A percentile compares a stretch with the other conserved stretches of the same genome.
Evolutionary conservation across 2,113 vertebrate genomes (phyloP).

Genomic region (Corythoichthys haematopterus): DNA sequence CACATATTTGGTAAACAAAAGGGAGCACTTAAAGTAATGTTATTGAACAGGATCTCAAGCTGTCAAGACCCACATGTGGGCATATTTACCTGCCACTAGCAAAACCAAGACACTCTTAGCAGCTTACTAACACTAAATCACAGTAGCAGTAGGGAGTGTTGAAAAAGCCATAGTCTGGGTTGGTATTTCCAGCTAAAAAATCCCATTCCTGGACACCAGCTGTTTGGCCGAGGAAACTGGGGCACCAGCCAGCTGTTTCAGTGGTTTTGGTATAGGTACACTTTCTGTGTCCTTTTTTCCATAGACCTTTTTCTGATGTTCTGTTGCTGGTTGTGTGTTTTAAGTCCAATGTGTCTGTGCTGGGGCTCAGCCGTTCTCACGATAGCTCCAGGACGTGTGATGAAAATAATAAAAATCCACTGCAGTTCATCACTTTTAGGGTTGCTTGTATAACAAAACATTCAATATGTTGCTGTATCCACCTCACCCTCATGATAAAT

Average conservation of each 20-base stretch:
- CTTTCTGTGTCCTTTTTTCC: constrained; percentile 17
- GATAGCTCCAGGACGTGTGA: not conserved
- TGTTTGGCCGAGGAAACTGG: constrained; percentile 56
- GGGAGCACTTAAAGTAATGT: constrained; percentile 38
- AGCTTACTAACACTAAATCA: constrained; percentile 49
- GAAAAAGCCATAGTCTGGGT: constrained; percentile 47
- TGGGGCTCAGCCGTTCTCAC: not conserved
- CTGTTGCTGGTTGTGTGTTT: constrained; percentile 1
- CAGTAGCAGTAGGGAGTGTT: constrained; percentile 23
- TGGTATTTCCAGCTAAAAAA: constrained; percentile 68
- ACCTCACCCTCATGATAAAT: not conserved
- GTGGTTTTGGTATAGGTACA: constrained; percentile 41
- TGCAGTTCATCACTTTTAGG: not conserved
- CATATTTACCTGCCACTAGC: constrained; percentile 39
- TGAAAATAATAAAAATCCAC: not conserved
- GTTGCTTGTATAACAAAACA: not conserved
- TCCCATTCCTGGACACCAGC: constrained; percentile 64
- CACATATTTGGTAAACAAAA: constrained; percentile 1
- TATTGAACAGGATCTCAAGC: constrained; percentile 25
- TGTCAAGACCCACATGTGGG: constrained; percentile 14
- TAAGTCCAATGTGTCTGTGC: not conserved
- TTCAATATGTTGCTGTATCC: not conserved
- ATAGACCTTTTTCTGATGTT: constrained; percentile 8
- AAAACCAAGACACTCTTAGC: constrained; percentile 31
- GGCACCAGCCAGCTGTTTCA: constrained; percentile 28